Percentiles rank a stretch among this genome's conserved stretches.
phyloP scores from a whole-genome alignment of 2,797 vertebrate genomes.

The Rhinoraja longicauda region DNA sequence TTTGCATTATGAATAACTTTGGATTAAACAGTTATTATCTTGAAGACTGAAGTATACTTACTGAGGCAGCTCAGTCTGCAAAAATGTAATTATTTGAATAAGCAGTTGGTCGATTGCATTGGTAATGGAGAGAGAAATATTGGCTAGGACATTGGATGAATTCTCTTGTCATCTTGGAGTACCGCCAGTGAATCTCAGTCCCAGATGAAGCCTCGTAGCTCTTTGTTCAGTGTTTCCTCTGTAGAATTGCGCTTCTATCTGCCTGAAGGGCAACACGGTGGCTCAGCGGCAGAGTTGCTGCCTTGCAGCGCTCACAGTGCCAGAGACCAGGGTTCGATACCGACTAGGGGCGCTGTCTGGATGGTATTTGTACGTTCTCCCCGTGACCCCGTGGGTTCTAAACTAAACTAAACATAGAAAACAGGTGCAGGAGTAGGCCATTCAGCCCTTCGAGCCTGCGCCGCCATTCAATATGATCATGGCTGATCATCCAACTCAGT shows the following conservation, averaged over 20 bases:
- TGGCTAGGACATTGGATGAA: not conserved
- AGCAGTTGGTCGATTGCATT: not conserved
- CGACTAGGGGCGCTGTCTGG: too few relatives aligned
- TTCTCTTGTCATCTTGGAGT: not conserved
- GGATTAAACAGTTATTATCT: not conserved
- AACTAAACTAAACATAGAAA: too few relatives aligned
- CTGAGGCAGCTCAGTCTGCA: not conserved
- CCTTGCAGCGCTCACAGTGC: too few relatives aligned
- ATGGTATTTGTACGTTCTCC: too few relatives aligned
- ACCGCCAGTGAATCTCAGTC: not conserved
- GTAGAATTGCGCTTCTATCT: not conserved
- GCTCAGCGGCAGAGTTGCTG: too few relatives aligned
- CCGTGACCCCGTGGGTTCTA: too few relatives aligned
- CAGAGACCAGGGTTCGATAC: too few relatives aligned
- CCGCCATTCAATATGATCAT: too few relatives aligned
- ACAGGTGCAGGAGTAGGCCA: too few relatives aligned
- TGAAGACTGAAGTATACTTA: not conserved
- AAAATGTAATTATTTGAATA: not conserved
- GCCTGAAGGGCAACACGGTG: too few relatives aligned
- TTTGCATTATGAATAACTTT: not conserved
- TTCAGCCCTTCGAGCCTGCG: too few relatives aligned
- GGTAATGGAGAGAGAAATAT: not conserved
- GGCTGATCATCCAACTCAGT: too few relatives aligned
- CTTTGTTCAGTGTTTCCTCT: not conserved
- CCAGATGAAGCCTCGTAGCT: not conserved